Percentiles rank a stretch among this genome's conserved stretches.
Conservation (phyloP, 2,888 invertebrate species). For the Hybos culiciformis region DNA sequence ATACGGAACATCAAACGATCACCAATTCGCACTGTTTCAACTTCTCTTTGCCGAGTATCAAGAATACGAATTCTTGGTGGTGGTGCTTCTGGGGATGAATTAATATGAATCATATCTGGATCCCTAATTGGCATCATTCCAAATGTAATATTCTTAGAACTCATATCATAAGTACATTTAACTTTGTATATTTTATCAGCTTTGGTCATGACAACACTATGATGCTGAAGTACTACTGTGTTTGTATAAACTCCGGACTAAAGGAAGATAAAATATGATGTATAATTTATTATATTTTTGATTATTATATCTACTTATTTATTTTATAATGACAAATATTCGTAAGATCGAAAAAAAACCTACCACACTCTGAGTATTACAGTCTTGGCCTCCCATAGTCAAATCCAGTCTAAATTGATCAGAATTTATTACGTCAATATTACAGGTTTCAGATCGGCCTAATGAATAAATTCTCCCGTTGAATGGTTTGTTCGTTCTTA, state of each 20-base stretch:
- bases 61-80: slow-evolving; percentile 86
- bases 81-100: slow-evolving; percentile 87
- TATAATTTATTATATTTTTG: slow-evolving; percentile 7
- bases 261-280: neutral
- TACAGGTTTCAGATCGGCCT: slow-evolving; percentile 87
- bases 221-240: slow-evolving; percentile 87
- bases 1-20: slow-evolving; percentile 90
- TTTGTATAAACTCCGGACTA: slow-evolving; percentile 89
- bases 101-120: slow-evolving; percentile 92
- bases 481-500: slow-evolving; percentile 85
- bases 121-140: slow-evolving; percentile 96
- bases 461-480: slow-evolving; percentile 88
- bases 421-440: slow-evolving; percentile 85
- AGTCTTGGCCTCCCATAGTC: slow-evolving; percentile 87
- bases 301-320: slow-evolving; percentile 3
- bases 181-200: slow-evolving; percentile 95
- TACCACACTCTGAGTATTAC: slow-evolving; percentile 90
- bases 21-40: slow-evolving; percentile 87
- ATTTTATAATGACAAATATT: neutral
- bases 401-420: slow-evolving; percentile 84
- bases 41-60: slow-evolving; percentile 73
- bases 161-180: slow-evolving; percentile 92
- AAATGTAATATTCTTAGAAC: slow-evolving; percentile 89
- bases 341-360: slow-evolving; percentile 30
- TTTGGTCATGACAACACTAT: slow-evolving; percentile 92